These are phyloP conservation scores for Noctilio leporinus DNA, from an alignment of 2,113 vertebrate species.

Conservation along the genomic window DNA sequence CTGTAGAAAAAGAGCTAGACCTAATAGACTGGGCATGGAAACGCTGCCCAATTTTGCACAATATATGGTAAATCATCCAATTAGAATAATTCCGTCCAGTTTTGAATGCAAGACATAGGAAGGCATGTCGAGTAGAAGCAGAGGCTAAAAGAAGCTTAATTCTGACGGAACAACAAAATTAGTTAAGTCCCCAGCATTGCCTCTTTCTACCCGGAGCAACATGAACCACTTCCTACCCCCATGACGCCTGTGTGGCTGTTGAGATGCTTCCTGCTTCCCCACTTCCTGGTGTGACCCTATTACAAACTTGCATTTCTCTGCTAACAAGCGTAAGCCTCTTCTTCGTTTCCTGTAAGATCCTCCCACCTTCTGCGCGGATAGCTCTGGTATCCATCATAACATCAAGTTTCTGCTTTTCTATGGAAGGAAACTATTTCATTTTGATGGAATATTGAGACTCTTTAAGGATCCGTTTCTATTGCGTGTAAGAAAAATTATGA, in stretches of 20 bases:
- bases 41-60: neutral
- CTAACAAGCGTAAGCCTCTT: neutral
- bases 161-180: neutral
- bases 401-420: neutral
- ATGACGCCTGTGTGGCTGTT: neutral
- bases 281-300: neutral
- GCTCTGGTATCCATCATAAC: neutral
- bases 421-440: neutral
- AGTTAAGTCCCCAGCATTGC: neutral
- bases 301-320: neutral
- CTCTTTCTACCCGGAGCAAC: neutral
- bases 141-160: constrained; percentile 10
- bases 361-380: neutral
- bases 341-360: neutral
- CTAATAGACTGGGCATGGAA: neutral
- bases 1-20: neutral
- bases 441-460: neutral
- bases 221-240: neutral
- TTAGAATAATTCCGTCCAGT: neutral
- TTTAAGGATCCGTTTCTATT: neutral
- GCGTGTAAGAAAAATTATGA: neutral
- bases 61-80: neutral
- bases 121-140: neutral
- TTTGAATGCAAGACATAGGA: neutral
- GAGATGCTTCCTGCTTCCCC: neutral